These are phyloP conservation scores for Cotesia glomerata DNA, from an alignment of 1,140 invertebrate species.

Conservation along the genomic window DNA sequence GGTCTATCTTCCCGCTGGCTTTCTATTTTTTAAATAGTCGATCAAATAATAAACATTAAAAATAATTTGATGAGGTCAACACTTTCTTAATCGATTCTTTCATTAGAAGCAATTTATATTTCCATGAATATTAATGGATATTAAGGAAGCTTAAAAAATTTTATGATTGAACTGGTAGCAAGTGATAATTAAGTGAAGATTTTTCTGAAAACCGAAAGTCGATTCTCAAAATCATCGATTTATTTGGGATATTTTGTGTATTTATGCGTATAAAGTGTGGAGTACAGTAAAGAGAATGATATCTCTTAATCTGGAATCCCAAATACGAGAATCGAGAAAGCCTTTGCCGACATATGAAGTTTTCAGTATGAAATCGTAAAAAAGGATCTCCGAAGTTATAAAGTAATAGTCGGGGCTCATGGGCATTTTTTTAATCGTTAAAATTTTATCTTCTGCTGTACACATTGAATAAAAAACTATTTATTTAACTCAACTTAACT, in stretches of 20 bases:
- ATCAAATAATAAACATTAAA: too few relatives aligned
- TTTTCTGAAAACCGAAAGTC: slow-evolving; percentile 9
- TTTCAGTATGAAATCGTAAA: background rate
- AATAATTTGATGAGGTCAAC: too few relatives aligned
- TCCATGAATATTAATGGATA: too few relatives aligned
- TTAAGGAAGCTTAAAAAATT: too few relatives aligned
- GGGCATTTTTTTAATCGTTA: background rate
- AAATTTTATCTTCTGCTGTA: background rate
- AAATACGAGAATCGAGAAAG: slow-evolving; percentile 1
- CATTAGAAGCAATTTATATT: too few relatives aligned
- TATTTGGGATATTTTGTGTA: background rate
- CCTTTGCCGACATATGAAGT: slow-evolving; percentile 4
- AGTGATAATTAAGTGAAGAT: background rate
- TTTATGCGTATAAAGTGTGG: background rate
- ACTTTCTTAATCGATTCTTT: too few relatives aligned
- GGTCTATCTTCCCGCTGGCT: background rate
- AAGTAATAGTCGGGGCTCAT: background rate
- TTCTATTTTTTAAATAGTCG: background rate
- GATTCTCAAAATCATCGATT: slow-evolving; percentile 21
- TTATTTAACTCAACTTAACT: background rate
- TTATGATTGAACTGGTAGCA: too few relatives aligned
- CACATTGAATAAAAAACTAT: background rate
- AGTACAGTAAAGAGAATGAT: slow-evolving; percentile 2
- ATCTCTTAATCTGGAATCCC: slow-evolving; percentile 29
- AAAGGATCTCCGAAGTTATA: slow-evolving; percentile 9